Base-by-base conservation (phyloP, 2,797 vertebrate species). In the Cygnus olor region DNA sequence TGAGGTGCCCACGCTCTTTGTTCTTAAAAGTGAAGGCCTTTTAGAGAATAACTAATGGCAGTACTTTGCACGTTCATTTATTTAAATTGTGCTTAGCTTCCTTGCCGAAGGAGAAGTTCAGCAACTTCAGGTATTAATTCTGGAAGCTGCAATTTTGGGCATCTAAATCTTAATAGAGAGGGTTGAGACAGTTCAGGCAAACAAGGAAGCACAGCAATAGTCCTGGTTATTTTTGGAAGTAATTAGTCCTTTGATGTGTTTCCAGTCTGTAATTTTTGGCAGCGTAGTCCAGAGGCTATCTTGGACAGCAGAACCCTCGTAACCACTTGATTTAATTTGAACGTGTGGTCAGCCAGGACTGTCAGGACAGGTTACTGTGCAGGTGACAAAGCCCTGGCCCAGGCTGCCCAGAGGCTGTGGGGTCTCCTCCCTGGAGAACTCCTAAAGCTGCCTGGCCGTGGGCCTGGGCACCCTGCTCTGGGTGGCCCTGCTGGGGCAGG, bases 1-100 rank as follows among this genome's bases (percentile, higher is more conserved):
- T 86, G 72, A 90, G 91, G 87, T 88, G 88, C 70, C 87, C 51
- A 7, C 60, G 85, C 77, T 84, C 70, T 96, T 92, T 88, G 58
- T 85, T 93, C 68, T 92, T 95, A 38, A 68, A 94, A 95, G 53
- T 71, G 90, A 93, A 93, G 93, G 87, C 76, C 64, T 91, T 80
- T 82, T 90, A 94, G 84, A 78, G 38, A 25, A 71, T 80, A 90
- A 89, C 65, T 69, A 30, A 42, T 70, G 58, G 58, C 71, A 73
- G 3, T 78, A 77, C n/a, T 90, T 91, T 84, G 88, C 89, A 91
- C 88, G 12, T 73, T 88, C 28, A 36, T 91, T 96, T 91, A 61
- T 9, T 85, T 86, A 88, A 61, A 80, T 64, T 85, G 69, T 71
- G 71, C 74, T 73, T 84, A 45, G 65, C 72, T 93, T 95, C 61